Conservation (phyloP, 1,140 invertebrate genomes). For the Trichonephila inaurata region DNA sequence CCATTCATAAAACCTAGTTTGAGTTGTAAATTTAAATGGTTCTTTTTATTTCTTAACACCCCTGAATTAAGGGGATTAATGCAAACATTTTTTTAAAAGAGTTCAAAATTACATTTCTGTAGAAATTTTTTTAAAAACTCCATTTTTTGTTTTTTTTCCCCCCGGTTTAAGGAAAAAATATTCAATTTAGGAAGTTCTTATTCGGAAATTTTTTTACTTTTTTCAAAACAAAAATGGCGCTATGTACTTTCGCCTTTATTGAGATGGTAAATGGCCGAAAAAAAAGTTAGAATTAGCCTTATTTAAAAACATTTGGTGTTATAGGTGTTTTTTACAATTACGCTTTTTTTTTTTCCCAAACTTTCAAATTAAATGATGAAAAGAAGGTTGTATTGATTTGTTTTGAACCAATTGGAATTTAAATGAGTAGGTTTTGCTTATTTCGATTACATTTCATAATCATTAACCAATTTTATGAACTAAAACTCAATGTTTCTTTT, state of each 20-base stretch:
- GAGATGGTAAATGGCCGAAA: not conserved
- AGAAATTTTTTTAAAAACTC: not conserved
- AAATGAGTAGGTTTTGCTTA: too few species aligned
- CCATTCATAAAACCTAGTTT: not conserved
- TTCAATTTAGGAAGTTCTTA: not conserved
- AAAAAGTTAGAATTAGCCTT: not conserved
- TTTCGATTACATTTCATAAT: too few species aligned
- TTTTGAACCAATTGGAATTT: not conserved
- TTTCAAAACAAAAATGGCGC: not conserved
- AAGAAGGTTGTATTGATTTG: not conserved
- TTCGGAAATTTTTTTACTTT: not conserved
- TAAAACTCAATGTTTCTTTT: too few species aligned
- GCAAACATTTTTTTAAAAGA: not conserved
- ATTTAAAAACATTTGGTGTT: not conserved
- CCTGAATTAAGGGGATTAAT: not conserved
- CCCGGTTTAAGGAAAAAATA: not conserved
- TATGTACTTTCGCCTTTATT: not conserved
- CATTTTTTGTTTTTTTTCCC: not conserved
- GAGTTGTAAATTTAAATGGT: constrained; percentile 2
- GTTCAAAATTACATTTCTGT: not conserved
- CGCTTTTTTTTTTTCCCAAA: not conserved
- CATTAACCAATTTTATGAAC: too few species aligned
- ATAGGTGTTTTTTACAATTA: not conserved
- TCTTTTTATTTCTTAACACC: not conserved
- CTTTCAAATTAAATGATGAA: not conserved